Base-by-base conservation (phyloP, 2,113 vertebrate genomes). In the Columbina picui region DNA sequence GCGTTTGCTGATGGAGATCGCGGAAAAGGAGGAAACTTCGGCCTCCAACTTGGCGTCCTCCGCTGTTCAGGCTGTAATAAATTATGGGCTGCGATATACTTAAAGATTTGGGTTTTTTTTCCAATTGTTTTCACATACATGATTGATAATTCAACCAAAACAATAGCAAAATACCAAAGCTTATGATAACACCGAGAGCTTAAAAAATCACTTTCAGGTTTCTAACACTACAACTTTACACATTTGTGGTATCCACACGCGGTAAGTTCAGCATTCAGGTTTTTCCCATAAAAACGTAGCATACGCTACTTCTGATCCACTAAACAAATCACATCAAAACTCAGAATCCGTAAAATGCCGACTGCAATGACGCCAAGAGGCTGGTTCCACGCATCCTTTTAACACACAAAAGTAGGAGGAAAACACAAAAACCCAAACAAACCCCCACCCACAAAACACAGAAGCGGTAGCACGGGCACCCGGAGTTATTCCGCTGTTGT, bases 91-190 rank as follows among this genome's bases (percentile, higher is more conserved):
- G 53, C 10, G 1, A 5, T 2, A 1, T 1, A 45, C 18, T 45
- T 45, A 45, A 43, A 43, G 43, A 17, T 43, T 19, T 45, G 43
- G 43, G 18, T 8, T 39, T 67, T 95, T 65, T 84, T 84, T 61
- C 56, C 75, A 94, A 81, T 82, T 89, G 43, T 84, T 93, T 97
- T 90, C 95, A 92, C 79, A 73, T 84, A 83, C 78, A 78, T 36
- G 64, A 89, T 96, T 84, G 95, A 50, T 67, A 55, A 77, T 96
- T 67, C 87, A 93, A 89, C 75, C 83, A 87, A 90, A 97, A 94
- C 78, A 96, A 89, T 70, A 78, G 78, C 71, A 92, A 98, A 98
- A 82, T 76, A 75, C 27, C 57, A 43, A 4, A 83, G 70, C 10
- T 61, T 87, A 84, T 39, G 38, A 41, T 29, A 92, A 39, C 22